Evolutionary conservation across 2,888 invertebrate genomes (phyloP), one percentile per base, ranked within the genome.

Genomic region (Monochamus alternatus): DNA sequence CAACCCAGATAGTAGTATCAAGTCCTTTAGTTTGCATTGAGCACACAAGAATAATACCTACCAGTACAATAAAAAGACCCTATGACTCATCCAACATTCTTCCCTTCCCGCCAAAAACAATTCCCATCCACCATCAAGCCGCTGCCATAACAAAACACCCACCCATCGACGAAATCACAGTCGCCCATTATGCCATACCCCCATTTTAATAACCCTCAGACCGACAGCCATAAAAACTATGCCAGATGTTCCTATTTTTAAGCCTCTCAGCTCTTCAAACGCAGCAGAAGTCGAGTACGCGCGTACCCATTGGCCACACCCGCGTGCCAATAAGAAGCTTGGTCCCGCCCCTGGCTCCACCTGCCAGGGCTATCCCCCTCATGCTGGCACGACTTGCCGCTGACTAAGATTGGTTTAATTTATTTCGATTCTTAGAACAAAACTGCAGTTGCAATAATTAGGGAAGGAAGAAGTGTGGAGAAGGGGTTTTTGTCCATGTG

Each of bases 141-240:
- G 66, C 59, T 73, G 43, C 68, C 58, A 73, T 65, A 68, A 76
- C 74, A 55, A 14, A 75, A 75, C 75, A 76, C 75, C 75, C 78
- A 65, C 55, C 55, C 55, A 55, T 22, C 55, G 12, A 9, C 47
- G 47, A 47, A 47, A 47, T 47, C 47, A 22, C 55, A 22, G 65
- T 78, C 74, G 76, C 73, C 75, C 76, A 75, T 80, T 73, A 68
- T 55, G 62, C 65, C n/a, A 14, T 44, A 47, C 51, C 71, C 80
- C 79, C 79, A 78, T 79, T 78, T 75, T 76, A 75, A 79, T 80
- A 78, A 79, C 79, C 79, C 78, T 55, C 76, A 76, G 77, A 77
- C 71, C 66, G 74, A 76, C 78, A 77, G 80, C 80, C 80, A 79
- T 80, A 80, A 80, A 80, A 80, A 79, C 78, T 64, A 74, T 10